Percentiles rank a stretch among this genome's conserved stretches.
phyloP scores from a whole-genome alignment of 2,888 invertebrate genomes.

The Conistra vaccinii region DNA sequence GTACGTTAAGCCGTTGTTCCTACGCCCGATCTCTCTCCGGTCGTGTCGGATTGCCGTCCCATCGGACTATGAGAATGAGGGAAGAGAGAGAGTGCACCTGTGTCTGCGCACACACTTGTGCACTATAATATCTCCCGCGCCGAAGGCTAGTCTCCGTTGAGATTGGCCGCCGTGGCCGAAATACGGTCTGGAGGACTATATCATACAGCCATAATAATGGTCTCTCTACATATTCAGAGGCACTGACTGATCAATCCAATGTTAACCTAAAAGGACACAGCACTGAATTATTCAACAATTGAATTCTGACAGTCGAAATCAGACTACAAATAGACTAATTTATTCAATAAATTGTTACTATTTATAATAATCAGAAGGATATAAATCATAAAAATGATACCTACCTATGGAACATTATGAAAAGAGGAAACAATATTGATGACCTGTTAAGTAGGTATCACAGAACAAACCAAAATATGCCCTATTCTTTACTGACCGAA shows the following conservation, averaged over 20 bases:
- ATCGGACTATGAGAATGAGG: no score
- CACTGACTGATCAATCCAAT: slow-evolving; percentile 13
- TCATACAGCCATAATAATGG: slow-evolving; percentile 3
- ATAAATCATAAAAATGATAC: background rate
- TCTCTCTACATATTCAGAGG: slow-evolving; percentile 1
- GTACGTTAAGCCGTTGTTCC: no score
- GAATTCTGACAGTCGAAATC: slow-evolving; percentile 14
- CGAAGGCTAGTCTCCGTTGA: no score
- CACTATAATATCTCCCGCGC: no score
- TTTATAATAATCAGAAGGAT: slow-evolving; percentile 17
- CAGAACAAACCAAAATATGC: background rate
- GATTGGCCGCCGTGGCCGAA: no score
- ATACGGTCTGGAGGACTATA: no score
- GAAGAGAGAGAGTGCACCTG: no score
- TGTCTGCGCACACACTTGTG: no score
- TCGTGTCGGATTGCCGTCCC: no score
- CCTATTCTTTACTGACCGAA: background rate
- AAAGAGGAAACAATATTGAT: slow-evolving; percentile 14
- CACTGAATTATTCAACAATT: slow-evolving; percentile 10
- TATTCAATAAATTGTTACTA: slow-evolving; percentile 12
- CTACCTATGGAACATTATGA: background rate
- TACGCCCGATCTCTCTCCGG: no score
- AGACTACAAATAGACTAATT: slow-evolving; percentile 11
- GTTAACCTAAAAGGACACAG: slow-evolving; percentile 11
- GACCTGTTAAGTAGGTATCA: background rate